Conservation (phyloP, 2,797 vertebrate species). For the Salarias fasciatus region DNA sequence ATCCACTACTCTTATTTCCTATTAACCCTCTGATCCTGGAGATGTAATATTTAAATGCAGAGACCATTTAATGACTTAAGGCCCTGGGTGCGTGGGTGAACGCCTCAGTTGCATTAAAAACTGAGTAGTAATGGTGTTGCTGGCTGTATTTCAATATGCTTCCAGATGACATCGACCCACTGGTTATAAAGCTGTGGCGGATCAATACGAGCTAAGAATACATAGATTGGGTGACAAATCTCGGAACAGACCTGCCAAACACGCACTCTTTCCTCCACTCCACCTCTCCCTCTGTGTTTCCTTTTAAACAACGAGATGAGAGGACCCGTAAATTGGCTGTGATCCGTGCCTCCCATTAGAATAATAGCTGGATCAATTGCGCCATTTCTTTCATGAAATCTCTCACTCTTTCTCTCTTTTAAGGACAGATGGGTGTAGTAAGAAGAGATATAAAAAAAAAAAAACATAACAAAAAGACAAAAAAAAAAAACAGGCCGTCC, state of each 20-base stretch:
- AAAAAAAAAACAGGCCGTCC: constrained; percentile 2
- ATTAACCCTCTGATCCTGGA: constrained; percentile 7
- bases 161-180: constrained; percentile 58
- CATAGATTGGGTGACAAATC: constrained; percentile 74
- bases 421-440: constrained; percentile 41
- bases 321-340: constrained; percentile 63
- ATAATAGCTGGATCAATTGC: constrained; percentile 75
- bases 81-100: constrained; percentile 4
- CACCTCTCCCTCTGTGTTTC: constrained; percentile 25
- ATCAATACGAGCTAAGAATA: constrained; percentile 74
- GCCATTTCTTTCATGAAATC: constrained; percentile 68
- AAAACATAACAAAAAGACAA: constrained; percentile 15
- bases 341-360: constrained; percentile 71
- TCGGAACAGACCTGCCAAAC: constrained; percentile 55
- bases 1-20: neutral
- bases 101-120: constrained; percentile 52
- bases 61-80: neutral
- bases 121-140: constrained; percentile 48
- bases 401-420: constrained; percentile 46
- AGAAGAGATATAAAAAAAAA: constrained; percentile 53
- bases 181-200: constrained; percentile 68
- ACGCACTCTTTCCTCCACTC: constrained; percentile 36
- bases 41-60: constrained; percentile 13
- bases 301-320: constrained; percentile 67
- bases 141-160: constrained; percentile 57